These are phyloP conservation scores for Athene cunicularia DNA, from an alignment of 2,113 vertebrate species.

Conservation along the genomic window DNA sequence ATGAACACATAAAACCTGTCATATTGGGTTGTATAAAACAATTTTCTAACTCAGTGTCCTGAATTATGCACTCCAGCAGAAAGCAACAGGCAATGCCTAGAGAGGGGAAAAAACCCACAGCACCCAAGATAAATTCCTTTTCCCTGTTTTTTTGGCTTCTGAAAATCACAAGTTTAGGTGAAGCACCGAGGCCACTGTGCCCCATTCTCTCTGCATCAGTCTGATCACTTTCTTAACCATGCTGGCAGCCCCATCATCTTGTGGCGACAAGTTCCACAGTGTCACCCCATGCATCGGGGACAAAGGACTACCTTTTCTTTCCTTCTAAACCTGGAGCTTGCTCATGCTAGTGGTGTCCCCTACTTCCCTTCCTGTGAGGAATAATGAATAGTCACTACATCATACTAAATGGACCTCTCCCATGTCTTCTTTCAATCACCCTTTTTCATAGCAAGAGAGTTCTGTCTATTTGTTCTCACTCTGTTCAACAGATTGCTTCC, in stretches of 20 bases:
- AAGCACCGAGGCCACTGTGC: neutral
- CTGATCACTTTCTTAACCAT: neutral
- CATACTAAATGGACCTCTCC: neutral
- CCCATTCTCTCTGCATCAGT: neutral
- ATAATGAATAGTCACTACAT: neutral
- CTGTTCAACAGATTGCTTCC: conserved; percentile 29
- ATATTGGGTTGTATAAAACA: neutral
- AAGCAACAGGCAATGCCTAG: neutral
- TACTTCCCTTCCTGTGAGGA: neutral
- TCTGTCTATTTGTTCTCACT: neutral
- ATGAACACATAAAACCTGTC: neutral
- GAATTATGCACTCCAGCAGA: neutral
- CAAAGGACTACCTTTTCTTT: neutral
- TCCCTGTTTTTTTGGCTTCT: neutral
- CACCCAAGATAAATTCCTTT: neutral
- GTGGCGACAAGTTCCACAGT: neutral
- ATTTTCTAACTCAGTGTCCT: neutral
- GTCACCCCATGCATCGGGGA: fast-evolving
- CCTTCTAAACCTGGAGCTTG: neutral
- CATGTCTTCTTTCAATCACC: neutral
- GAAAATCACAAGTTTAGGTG: neutral
- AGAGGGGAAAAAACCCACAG: fast-evolving
- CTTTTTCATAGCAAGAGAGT: neutral
- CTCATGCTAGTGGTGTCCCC: neutral
- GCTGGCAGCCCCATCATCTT: neutral